A percentile compares a stretch with the other conserved stretches of the same genome.
phyloP scores from a whole-genome alignment of 2,797 vertebrate species.

The Monodelphis domestica region DNA sequence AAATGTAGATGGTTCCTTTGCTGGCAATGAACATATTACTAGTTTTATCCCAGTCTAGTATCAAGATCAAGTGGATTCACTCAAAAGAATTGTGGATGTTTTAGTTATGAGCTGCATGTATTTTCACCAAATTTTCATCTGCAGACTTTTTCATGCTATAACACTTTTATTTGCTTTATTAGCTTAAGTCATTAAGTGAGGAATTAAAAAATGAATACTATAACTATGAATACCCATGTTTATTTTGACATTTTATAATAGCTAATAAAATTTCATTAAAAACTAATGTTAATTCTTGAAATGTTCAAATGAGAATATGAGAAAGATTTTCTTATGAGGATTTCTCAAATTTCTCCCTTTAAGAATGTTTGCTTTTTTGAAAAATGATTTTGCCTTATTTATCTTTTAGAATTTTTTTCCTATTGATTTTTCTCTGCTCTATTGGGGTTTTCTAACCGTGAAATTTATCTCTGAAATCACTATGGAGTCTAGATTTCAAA shows the following conservation, averaged over 20 bases:
- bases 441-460: neutral
- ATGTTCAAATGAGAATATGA: neutral
- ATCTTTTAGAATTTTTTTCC: too few relatives aligned
- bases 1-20: too few relatives aligned
- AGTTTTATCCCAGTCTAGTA: conserved; percentile 4
- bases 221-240: neutral
- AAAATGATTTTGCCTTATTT: neutral
- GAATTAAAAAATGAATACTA: neutral
- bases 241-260: neutral
- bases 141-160: too few relatives aligned
- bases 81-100: too few relatives aligned
- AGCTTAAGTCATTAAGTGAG: neutral
- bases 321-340: neutral
- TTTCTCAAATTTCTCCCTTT: too few relatives aligned
- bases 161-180: too few relatives aligned
- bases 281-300: conserved; percentile 24
- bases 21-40: too few relatives aligned
- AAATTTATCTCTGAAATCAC: conserved; percentile 14
- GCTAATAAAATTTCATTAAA: conserved; percentile 5
- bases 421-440: neutral
- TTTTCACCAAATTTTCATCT: too few relatives aligned
- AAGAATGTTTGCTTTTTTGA: too few relatives aligned
- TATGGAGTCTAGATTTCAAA: neutral
- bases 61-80: neutral
- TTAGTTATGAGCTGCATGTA: too few relatives aligned